Conservation (phyloP, 92 coral and sea anemone genomes). For the Phenganax stokvisi region DNA sequence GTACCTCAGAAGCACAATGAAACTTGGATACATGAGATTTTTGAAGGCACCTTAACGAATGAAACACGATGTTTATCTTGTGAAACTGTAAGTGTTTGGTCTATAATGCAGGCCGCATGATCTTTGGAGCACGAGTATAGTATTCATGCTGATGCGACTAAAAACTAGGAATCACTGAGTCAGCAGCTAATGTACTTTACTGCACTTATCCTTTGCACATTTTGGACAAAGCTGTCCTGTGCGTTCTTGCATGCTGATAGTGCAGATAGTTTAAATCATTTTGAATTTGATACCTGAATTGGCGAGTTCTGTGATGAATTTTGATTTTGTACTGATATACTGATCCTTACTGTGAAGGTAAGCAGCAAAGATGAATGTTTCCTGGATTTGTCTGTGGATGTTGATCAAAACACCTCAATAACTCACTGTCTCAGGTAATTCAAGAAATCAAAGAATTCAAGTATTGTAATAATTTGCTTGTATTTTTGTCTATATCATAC, state of each 20-base stretch:
- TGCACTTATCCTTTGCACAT: no score
- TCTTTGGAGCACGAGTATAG: no score
- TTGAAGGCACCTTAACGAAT: constrained; percentile 96
- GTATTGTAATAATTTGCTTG: background rate
- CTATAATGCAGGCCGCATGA: no score
- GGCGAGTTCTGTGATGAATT: no score
- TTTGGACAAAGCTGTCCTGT: no score
- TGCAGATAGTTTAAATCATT: no score
- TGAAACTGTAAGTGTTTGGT: constrained; percentile 70
- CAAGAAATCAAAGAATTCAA: background rate
- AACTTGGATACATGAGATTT: constrained; percentile 99
- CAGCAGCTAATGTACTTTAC: no score
- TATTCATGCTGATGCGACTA: no score
- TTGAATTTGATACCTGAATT: no score
- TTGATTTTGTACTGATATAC: background rate
- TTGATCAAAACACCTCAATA: constrained; percentile 96
- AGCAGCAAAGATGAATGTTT: constrained; percentile 99
- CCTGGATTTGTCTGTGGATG: constrained; percentile 94
- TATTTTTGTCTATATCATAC: background rate
- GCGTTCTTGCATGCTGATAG: no score
- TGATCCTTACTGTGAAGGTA: constrained; percentile 49
- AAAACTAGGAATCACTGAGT: no score
- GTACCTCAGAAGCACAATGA: constrained; percentile 54
- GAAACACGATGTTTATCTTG: constrained; percentile 97
- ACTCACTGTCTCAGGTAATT: constrained; percentile 86